Conservation (phyloP, 1,140 invertebrate genomes). For the Diuraphis noxia region DNA sequence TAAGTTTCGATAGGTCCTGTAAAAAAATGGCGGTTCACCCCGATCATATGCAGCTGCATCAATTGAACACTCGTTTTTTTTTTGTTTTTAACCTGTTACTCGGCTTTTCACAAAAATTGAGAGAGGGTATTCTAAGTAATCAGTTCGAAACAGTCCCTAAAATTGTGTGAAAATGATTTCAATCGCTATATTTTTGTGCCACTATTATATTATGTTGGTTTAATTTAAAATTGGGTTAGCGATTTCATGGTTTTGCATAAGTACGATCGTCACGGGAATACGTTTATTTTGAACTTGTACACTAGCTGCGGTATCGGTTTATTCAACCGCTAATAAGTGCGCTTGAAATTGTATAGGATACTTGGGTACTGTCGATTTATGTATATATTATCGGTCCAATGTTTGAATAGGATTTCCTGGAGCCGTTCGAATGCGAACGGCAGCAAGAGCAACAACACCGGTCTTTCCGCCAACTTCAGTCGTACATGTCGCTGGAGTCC, state of each 20-base stretch:
- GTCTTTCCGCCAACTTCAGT: neutral
- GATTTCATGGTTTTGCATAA: neutral
- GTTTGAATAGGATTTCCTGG: neutral
- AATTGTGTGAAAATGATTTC: too few species aligned
- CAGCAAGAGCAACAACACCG: neutral
- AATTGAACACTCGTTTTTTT: neutral
- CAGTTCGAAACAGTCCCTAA: too few species aligned
- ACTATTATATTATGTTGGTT: too few species aligned
- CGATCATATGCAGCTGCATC: neutral
- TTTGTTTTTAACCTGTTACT: neutral
- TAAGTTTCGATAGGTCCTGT: too few species aligned
- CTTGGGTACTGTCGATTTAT: neutral
- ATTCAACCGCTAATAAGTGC: neutral
- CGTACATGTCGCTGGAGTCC: neutral
- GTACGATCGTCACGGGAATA: neutral
- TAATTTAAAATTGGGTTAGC: neutral
- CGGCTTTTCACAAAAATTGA: too few species aligned
- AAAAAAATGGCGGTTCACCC: too few species aligned
- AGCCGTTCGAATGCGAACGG: constrained; percentile 23
- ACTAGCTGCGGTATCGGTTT: neutral
- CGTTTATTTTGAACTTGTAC: neutral
- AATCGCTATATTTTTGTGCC: too few species aligned
- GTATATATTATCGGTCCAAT: neutral
- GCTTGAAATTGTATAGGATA: neutral
- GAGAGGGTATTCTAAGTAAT: too few species aligned